Base-by-base conservation (phyloP, 2,888 invertebrate species). In the Rambutsinella grinnellia region DNA sequence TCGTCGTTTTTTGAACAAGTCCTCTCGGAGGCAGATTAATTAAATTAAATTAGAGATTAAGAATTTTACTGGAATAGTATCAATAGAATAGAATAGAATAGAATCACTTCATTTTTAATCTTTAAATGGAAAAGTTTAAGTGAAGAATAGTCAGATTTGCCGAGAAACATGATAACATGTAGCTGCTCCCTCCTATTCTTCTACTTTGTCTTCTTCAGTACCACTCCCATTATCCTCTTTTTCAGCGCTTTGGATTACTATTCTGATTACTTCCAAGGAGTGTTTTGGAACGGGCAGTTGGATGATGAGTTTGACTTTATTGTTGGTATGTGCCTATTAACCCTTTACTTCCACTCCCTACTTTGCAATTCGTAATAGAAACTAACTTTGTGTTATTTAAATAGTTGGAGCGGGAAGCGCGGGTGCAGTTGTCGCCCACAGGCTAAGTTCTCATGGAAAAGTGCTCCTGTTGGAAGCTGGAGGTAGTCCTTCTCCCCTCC, bases 321-420 rank as follows among this genome's bases (percentile, higher is more conserved):
- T 53, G 68, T 79, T 17, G 77, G 79, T 79, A 70, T 62, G 76
- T 19, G n/a, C n/a, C n/a, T n/a, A n/a, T n/a, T n/a, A n/a, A n/a
- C n/a, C n/a, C n/a, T n/a, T n/a, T n/a, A n/a, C n/a, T n/a, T n/a
- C n/a, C n/a, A n/a, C n/a, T n/a, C n/a, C n/a, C n/a, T n/a, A n/a
- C n/a, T n/a, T n/a, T n/a, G n/a, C n/a, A n/a, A n/a, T n/a, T n/a
- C n/a, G 56, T 66, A 54, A 53, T 54, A 36, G 36, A 54, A 19
- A 56, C 6, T 47, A 17, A 27, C 24, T 17, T 58, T 17, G 19
- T 62, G 27, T 28, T 51, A 24, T 23, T 56, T 44, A 5, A 51
- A 47, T 49, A 78, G 79, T 79, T 27, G 79, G 79, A 0, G 65
- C 61, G 0, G 79, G 79, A 2, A 24, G 19, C 21, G 67, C 27